Percentiles rank a stretch among this genome's conserved stretches.
Evolutionary conservation across 2,113 vertebrate species (phyloP).

Genomic region (Aegithalos caudatus): DNA sequence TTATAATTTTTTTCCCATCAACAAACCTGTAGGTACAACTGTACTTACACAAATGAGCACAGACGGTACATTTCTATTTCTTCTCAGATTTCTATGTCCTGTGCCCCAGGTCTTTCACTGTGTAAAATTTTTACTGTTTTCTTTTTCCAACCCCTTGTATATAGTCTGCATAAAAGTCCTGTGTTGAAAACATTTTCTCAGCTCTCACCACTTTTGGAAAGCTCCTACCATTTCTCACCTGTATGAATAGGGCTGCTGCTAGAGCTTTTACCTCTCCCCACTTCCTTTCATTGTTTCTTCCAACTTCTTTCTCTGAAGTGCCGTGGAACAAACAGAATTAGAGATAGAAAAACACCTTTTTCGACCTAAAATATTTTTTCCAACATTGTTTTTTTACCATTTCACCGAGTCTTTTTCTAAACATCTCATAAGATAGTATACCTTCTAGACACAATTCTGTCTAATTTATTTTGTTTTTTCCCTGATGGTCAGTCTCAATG

Average conservation of each 20-base stretch:
- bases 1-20: neutral
- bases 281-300: neutral
- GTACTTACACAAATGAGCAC: neutral
- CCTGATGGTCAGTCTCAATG: neutral
- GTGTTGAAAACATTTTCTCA: neutral
- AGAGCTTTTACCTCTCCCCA: neutral
- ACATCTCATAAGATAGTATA: neutral
- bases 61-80: neutral
- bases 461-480: neutral
- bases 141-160: neutral
- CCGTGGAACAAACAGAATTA: neutral
- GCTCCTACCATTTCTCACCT: neutral
- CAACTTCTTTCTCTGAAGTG: neutral
- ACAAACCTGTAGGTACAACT: neutral
- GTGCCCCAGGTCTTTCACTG: neutral
- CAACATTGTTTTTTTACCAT: neutral
- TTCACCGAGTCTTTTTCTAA: neutral
- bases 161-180: neutral
- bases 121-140: neutral
- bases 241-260: neutral
- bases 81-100: neutral
- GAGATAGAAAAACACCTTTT: neutral
- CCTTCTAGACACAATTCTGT: neutral
- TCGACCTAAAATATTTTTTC: neutral
- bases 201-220: neutral